phyloP scores from a whole-genome alignment of 37 sponge, comb jelly and placozoan species.

The Dysidea cf. avara region DNA sequence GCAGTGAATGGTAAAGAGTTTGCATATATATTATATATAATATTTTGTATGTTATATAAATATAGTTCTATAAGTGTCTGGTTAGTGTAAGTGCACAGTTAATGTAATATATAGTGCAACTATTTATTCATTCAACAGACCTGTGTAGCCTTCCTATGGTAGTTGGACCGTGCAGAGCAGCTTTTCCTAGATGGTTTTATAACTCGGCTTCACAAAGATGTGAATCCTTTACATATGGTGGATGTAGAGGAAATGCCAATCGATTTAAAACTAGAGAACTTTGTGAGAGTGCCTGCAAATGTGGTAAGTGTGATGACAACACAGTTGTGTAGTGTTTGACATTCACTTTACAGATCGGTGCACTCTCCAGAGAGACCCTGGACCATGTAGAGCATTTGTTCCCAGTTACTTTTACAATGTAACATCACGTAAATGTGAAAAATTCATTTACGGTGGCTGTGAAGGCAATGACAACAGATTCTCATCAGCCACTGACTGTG shows the following conservation, averaged over 20 bases:
- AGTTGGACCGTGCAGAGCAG: not conserved
- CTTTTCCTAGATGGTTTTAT: not conserved
- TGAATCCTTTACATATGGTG: slow-evolving; percentile 7
- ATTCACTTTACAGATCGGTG: not conserved
- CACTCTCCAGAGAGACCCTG: not conserved
- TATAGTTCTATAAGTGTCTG: too few species aligned
- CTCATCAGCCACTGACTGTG: not conserved
- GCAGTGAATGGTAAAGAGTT: too few species aligned
- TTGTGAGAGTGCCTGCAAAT: not conserved
- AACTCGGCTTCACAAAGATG: not conserved
- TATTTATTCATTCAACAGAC: too few species aligned
- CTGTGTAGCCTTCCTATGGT: too few species aligned
- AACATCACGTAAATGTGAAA: not conserved
- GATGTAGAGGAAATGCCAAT: slow-evolving; percentile 12
- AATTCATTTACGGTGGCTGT: slow-evolving; percentile 14
- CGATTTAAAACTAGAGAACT: not conserved
- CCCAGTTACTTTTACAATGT: slow-evolving; percentile 15
- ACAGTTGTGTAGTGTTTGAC: too few species aligned
- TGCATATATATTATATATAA: too few species aligned
- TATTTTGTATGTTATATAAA: too few species aligned
- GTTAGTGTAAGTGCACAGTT: too few species aligned
- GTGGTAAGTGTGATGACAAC: not conserved
- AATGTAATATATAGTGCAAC: too few species aligned
- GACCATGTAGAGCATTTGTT: slow-evolving; percentile 3
- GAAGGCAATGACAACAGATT: slow-evolving; percentile 11